phyloP scores from a whole-genome alignment of 1,140 invertebrate genomes.

The Heliconius himera region DNA sequence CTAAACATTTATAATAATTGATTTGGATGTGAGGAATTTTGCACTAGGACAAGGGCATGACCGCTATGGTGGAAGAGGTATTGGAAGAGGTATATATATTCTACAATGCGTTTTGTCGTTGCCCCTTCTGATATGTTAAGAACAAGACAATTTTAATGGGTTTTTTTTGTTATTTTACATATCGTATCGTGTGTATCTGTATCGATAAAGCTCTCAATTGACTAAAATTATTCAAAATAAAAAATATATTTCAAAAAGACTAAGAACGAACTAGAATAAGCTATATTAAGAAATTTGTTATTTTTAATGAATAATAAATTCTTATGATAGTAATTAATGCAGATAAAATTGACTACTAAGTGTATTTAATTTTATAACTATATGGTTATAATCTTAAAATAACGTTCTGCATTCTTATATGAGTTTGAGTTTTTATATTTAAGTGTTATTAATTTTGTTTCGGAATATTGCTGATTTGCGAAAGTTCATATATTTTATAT shows the following conservation, averaged over 20 bases:
- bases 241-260: not conserved
- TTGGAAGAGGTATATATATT: too few species aligned
- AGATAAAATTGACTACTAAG: not conserved
- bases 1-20: too few species aligned
- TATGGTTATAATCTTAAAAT: not conserved
- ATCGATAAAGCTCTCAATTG: not conserved
- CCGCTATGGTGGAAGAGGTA: too few species aligned
- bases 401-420: not conserved
- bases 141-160: not conserved
- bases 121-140: not conserved
- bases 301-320: not conserved
- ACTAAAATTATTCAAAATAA: not conserved
- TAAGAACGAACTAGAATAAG: not conserved
- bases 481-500: too few species aligned
- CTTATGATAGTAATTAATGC: not conserved
- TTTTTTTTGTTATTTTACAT: not conserved
- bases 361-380: not conserved
- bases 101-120: too few species aligned
- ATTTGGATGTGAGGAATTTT: too few species aligned
- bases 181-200: too few species aligned
- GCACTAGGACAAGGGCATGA: too few species aligned
- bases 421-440: not conserved
- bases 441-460: too few species aligned
- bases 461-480: too few species aligned
- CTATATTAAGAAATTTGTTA: not conserved